Percentiles rank a stretch among this genome's conserved stretches.
Evolutionary conservation across 1,140 invertebrate species (phyloP).

Genomic region (Apolygus lucorum): DNA sequence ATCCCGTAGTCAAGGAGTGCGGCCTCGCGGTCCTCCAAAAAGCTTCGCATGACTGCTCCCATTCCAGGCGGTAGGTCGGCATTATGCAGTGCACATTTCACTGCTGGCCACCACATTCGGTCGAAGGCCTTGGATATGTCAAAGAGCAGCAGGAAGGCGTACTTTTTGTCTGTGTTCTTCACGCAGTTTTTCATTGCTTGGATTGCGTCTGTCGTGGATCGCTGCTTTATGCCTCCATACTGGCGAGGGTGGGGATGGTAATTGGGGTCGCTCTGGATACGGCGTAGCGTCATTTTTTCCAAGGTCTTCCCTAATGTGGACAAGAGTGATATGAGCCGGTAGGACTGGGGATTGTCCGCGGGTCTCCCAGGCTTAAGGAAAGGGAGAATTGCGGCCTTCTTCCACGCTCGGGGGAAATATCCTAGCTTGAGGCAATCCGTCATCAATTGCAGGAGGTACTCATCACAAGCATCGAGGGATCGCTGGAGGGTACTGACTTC

Average conservation of each 20-base stretch:
- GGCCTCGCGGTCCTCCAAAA: too few relatives aligned
- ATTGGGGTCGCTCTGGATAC: neutral
- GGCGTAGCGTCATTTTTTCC: neutral
- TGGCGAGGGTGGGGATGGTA: neutral
- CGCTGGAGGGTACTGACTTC: conserved; percentile 1
- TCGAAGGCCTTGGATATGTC: neutral
- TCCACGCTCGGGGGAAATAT: conserved; percentile 2
- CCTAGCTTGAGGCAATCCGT: neutral
- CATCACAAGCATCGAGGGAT: neutral
- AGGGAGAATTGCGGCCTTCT: too few relatives aligned
- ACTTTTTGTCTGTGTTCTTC: neutral
- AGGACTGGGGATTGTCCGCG: too few relatives aligned
- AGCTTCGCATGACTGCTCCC: conserved; percentile 41
- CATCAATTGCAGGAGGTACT: neutral
- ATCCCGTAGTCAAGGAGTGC: too few relatives aligned
- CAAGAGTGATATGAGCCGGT: too few relatives aligned
- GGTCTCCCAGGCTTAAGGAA: too few relatives aligned
- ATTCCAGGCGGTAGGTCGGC: conserved; percentile 42
- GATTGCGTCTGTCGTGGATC: neutral
- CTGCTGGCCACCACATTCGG: conserved; percentile 3
- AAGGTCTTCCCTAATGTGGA: neutral
- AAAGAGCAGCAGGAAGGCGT: neutral
- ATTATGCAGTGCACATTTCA: conserved; percentile 1
- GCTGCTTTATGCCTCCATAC: neutral
- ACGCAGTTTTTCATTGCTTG: neutral